phyloP scores from a whole-genome alignment of 2,888 invertebrate genomes.

The Alcis repandata region DNA sequence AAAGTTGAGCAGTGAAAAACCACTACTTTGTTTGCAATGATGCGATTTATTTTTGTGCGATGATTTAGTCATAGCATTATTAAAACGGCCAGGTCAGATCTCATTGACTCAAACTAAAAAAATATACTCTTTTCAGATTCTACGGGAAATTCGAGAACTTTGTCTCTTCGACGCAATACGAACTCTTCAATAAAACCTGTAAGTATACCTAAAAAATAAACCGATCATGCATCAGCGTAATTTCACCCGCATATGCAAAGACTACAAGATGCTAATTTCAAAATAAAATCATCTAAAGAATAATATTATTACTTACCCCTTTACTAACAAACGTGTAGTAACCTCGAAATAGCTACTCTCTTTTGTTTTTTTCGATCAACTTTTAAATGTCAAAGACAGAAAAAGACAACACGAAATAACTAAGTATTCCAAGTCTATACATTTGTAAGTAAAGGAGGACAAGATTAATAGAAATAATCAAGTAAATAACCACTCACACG shows the following conservation, averaged over 20 bases:
- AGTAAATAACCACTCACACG: slow-evolving; percentile 69
- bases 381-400: background rate
- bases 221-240: slow-evolving; percentile 13
- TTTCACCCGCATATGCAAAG: background rate
- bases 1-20: too few relatives aligned
- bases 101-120: too few relatives aligned
- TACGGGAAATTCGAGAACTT: background rate
- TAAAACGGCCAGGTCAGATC: too few relatives aligned
- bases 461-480: slow-evolving; percentile 43
- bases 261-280: background rate
- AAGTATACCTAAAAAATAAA: background rate
- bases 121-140: too few relatives aligned
- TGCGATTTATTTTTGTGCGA: too few relatives aligned
- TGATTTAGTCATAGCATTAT: too few relatives aligned
- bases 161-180: background rate
- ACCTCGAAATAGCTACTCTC: background rate
- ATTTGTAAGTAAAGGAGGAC: background rate
- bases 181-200: background rate
- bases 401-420: background rate
- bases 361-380: background rate
- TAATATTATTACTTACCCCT: background rate
- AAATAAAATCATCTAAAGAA: background rate
- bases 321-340: background rate
- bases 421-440: background rate
- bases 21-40: too few relatives aligned